Conservation (phyloP, 2,113 vertebrate species). For the Alectura lathami region DNA sequence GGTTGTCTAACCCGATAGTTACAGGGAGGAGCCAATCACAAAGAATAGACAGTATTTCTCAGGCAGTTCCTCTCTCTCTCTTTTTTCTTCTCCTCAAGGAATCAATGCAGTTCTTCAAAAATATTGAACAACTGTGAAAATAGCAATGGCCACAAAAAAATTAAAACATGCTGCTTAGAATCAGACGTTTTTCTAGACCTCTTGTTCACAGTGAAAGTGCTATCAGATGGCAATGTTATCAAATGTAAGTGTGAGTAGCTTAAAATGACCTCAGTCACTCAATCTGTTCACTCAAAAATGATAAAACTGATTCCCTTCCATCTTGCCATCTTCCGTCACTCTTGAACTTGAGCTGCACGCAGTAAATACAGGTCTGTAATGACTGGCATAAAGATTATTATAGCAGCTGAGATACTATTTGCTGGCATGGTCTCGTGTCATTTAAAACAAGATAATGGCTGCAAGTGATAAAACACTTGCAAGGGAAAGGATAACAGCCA, state of each 20-base stretch:
- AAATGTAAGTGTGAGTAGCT: not conserved
- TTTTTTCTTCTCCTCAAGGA: not conserved
- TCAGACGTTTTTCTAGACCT: not conserved
- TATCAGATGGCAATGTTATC: not conserved
- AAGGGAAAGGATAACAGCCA: not conserved
- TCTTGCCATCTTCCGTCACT: not conserved
- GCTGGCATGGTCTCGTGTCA: not conserved
- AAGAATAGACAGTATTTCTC: not conserved
- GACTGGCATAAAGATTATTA: not conserved
- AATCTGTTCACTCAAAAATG: not conserved
- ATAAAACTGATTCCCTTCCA: not conserved
- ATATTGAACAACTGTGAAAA: not conserved
- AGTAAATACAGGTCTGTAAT: not conserved
- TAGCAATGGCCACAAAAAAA: not conserved
- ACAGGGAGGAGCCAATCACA: not conserved
- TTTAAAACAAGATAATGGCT: not conserved
- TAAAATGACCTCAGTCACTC: not conserved
- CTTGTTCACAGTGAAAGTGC: not conserved
- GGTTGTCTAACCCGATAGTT: not conserved
- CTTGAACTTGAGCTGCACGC: not conserved
- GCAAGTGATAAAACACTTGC: not conserved
- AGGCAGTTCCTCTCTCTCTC: not conserved
- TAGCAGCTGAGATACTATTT: not conserved
- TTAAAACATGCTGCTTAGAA: not conserved
- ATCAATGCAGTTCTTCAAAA: not conserved